phyloP scores from a whole-genome alignment of 2,113 vertebrate species.

The Sylvilagus bachmani region DNA sequence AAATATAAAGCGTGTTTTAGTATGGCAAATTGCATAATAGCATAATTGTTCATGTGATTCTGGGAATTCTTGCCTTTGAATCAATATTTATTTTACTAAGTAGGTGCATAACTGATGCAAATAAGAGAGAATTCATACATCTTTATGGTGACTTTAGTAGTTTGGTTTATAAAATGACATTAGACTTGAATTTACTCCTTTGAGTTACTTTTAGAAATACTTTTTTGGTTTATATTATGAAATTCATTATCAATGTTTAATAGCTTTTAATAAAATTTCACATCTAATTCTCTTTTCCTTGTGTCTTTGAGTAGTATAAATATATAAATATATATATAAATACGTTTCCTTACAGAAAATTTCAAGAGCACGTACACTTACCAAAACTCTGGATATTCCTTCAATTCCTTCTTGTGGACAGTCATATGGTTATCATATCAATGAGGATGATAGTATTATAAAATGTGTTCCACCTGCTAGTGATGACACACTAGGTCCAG shows the following conservation, averaged over 20 bases:
- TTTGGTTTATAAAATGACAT: slow-evolving; percentile 20
- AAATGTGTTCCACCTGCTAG: slow-evolving; percentile 83
- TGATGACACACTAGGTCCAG: slow-evolving; percentile 89
- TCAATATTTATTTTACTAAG: slow-evolving; percentile 20
- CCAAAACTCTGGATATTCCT: slow-evolving; percentile 83
- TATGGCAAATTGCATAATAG: not conserved
- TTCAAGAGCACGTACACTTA: slow-evolving; percentile 74
- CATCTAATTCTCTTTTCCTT: slow-evolving; percentile 30
- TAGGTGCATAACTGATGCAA: slow-evolving; percentile 15
- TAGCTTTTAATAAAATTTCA: slow-evolving; percentile 40
- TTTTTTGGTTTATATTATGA: slow-evolving; percentile 52
- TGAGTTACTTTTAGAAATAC: not conserved
- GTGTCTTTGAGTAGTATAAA: slow-evolving; percentile 37
- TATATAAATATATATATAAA: slow-evolving; percentile 61
- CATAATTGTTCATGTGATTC: not conserved
- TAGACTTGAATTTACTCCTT: slow-evolving; percentile 9
- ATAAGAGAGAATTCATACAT: slow-evolving; percentile 16
- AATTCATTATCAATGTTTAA: slow-evolving; percentile 41
- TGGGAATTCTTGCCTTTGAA: not conserved
- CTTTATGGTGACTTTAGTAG: not conserved
- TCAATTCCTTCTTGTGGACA: slow-evolving; percentile 90
- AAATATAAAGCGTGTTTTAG: slow-evolving; percentile 16
- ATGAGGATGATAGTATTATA: slow-evolving; percentile 83
- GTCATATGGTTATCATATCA: slow-evolving; percentile 90
- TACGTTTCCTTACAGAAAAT: slow-evolving; percentile 75